Evolutionary conservation across 2,888 invertebrate genomes (phyloP).

Genomic region (Alcis repandata): DNA sequence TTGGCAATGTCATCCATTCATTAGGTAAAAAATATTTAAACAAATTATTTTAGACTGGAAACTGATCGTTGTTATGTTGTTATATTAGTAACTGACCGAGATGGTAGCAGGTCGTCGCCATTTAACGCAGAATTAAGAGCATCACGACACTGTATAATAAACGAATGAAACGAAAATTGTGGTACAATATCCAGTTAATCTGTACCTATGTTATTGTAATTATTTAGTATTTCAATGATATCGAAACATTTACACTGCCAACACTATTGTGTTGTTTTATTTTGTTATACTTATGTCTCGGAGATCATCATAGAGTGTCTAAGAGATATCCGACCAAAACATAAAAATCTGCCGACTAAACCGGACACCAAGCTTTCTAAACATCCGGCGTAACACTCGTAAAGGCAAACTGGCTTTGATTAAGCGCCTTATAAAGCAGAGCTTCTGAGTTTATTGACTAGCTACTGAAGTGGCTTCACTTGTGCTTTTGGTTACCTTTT

Average conservation of each 20-base stretch:
- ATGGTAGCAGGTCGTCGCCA: background rate
- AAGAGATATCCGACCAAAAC: conserved; percentile 4
- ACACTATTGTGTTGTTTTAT: no score
- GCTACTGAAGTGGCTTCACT: conserved; percentile 35
- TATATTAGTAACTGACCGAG: no score
- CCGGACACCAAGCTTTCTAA: background rate
- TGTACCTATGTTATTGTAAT: no score
- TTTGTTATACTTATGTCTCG: no score
- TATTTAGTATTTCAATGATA: no score
- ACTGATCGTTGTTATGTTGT: no score
- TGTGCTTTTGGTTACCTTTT: conserved; percentile 27
- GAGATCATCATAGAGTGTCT: no score
- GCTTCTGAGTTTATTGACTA: conserved; percentile 23
- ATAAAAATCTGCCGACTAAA: background rate
- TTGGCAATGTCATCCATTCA: no score
- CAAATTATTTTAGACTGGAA: background rate
- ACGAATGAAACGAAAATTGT: background rate
- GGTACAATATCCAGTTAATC: no score
- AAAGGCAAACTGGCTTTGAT: conserved; percentile 7
- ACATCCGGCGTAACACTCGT: conserved; percentile 5
- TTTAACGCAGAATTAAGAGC: background rate
- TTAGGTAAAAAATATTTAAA: no score
- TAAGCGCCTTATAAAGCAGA: conserved; percentile 27
- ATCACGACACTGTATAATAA: background rate
- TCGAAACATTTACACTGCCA: no score